These are phyloP conservation scores for Pseudachorutes palmiensis DNA, from an alignment of 1,140 invertebrate genomes.

Conservation along the genomic window DNA sequence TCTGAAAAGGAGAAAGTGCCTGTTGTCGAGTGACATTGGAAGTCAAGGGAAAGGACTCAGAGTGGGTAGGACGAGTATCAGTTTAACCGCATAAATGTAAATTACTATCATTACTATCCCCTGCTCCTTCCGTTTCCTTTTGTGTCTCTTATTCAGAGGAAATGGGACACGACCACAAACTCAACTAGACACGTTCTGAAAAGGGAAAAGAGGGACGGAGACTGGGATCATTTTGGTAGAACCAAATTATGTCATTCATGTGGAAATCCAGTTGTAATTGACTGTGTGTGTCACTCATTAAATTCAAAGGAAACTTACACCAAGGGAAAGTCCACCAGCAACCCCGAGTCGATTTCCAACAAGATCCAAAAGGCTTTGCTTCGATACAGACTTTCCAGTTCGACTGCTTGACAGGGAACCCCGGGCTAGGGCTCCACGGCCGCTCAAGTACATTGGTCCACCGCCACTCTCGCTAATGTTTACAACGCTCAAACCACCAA, in stretches of 20 bases:
- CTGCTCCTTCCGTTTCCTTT: not conserved
- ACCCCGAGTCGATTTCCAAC: conserved; percentile 58
- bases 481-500: conserved; percentile 37
- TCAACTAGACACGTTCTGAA: too few relatives aligned
- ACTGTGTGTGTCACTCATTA: too few relatives aligned
- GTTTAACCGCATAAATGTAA: not conserved
- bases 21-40: too few relatives aligned
- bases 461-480: conserved; percentile 36
- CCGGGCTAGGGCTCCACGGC: conserved; percentile 43
- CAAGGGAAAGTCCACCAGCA: conserved; percentile 37
- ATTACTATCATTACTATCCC: not conserved
- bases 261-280: too few relatives aligned
- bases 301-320: conserved; percentile 30
- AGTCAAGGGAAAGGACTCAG: too few relatives aligned
- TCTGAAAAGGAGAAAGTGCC: too few relatives aligned
- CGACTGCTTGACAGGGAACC: conserved; percentile 46
- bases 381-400: conserved; percentile 49
- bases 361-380: conserved; percentile 56
- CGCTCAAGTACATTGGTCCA: conserved; percentile 44
- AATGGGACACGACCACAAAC: too few relatives aligned
- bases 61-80: too few relatives aligned
- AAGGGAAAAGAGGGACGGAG: too few relatives aligned
- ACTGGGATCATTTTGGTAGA: too few relatives aligned
- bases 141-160: too few relatives aligned
- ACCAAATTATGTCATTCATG: too few relatives aligned